phyloP scores from a whole-genome alignment of 64 coral and sea anemone genomes.

The Montipora cactus region DNA sequence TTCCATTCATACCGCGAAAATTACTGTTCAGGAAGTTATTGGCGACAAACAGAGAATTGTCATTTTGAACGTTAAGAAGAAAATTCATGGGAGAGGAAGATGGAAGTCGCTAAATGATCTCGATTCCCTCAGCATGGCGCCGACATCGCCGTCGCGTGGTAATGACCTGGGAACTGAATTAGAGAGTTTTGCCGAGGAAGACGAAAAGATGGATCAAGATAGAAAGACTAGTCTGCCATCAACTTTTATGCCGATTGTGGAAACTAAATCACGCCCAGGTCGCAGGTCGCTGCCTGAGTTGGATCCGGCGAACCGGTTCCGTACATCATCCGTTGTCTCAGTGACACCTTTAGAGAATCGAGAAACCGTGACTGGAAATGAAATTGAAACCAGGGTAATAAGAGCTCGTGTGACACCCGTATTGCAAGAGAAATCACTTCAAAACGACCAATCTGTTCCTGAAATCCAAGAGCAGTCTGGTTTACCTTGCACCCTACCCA shows the following conservation, averaged over 20 bases:
- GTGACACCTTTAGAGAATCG: background rate
- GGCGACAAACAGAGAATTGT: conserved; percentile 74
- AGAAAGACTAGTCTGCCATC: background rate
- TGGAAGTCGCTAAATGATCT: conserved; percentile 92
- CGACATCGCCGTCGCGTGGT: background rate
- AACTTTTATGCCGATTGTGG: background rate
- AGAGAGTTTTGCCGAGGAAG: conserved; percentile 5
- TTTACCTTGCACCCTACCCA: background rate
- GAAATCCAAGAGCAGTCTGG: background rate
- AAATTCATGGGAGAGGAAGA: conserved; percentile 70
- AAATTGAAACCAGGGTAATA: background rate
- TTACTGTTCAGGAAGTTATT: conserved; percentile 81
- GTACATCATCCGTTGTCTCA: background rate
- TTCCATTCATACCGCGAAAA: conserved; percentile 71
- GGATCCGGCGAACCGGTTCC: background rate
- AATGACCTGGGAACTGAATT: background rate
- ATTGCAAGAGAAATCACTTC: background rate
- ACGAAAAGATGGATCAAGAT: background rate
- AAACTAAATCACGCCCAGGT: background rate
- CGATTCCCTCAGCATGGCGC: conserved; percentile 39
- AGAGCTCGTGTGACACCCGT: background rate
- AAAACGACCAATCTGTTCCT: background rate
- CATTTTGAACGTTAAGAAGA: conserved; percentile 87
- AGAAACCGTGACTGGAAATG: background rate
- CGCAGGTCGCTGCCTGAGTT: conserved; percentile 1